Evolutionary conservation across 92 coral and sea anemone species (phyloP), one percentile per base, ranked within the genome.

Genomic region (Nematostella vectensis): DNA sequence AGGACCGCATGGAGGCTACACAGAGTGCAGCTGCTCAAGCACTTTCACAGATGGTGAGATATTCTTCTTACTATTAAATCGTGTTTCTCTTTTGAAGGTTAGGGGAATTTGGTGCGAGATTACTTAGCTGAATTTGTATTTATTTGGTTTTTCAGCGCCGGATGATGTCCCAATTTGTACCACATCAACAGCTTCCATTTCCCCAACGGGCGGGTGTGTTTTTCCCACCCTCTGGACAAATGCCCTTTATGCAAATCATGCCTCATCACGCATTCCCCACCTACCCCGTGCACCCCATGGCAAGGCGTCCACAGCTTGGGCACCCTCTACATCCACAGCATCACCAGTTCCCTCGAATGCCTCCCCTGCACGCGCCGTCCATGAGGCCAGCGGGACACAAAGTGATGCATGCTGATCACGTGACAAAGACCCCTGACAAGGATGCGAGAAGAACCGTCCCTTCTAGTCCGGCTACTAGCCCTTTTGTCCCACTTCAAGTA

Each of bases 11-110:
- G 15, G 96, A 86, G 27, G 89, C 98, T 11, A 57, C 75, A 0
- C 83, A 91, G 37, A 91, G 91, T 56, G 98, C 98, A n/a, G 67
- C 91, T 17, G 77, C 86, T 31, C 68, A 78, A 18, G 96, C 98
- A 0, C 54, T 91, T 27, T 64, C 68, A 25, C 78, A 80, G 11
- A n/a, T 85, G 88, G 94, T 85, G 53, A 58, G 82, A 4, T 25
- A 27, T 20, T 2, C 26, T 15, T 6, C 15, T 6, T 29, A 48
- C n/a, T 21, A 12, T 11, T 0, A 42, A 17, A 23, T 4, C 47
- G 11, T 6, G 40, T n/a, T 56, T 31, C 48, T 11, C 19, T 56
- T 52, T 52, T 19, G 1, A 19, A n/a, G n/a, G n/a, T n/a, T n/a
- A n/a, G n/a, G n/a, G n/a, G n/a, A n/a, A n/a, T n/a, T n/a, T n/a